Conservation (phyloP, 2,797 vertebrate species). For the Sebastes baramenuke region DNA sequence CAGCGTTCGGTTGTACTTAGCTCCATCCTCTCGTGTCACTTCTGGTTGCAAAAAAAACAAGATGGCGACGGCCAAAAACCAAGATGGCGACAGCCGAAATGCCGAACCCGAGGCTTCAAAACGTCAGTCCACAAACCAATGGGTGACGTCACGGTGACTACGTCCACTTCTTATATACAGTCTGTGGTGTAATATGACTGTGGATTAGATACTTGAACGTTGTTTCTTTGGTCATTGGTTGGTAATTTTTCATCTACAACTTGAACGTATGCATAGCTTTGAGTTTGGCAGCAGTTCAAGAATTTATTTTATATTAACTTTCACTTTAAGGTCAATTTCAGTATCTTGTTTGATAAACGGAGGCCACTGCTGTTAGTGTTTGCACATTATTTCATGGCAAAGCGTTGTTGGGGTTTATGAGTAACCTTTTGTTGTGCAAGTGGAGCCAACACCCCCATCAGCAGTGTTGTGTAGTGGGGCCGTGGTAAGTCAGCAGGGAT, state of each 20-base stretch:
- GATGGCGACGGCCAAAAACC: no score
- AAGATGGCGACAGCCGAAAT: no score
- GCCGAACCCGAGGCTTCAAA: no score
- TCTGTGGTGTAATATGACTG: no score
- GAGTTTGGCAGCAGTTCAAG: constrained; percentile 19
- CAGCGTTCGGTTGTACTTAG: no score
- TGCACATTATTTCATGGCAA: constrained; percentile 14
- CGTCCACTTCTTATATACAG: no score
- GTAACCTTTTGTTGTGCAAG: constrained; percentile 18
- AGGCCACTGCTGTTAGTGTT: not conserved
- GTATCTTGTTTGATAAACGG: constrained; percentile 25
- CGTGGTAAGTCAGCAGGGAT: constrained; percentile 34
- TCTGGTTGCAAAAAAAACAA: rapidly evolving
- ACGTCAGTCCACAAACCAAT: no score
- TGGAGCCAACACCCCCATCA: constrained; percentile 30
- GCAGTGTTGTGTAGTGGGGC: not conserved
- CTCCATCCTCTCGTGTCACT: no score
- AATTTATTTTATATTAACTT: not conserved
- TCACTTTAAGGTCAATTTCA: constrained; percentile 7
- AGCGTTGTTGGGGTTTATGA: constrained; percentile 18
- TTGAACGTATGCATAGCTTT: not conserved
- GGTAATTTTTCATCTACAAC: not conserved
- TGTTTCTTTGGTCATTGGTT: not conserved
- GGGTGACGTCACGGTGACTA: no score
- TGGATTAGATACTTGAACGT: not conserved